Evolutionary conservation across 2,888 invertebrate species (phyloP).

Genomic region (Melikaiella ostensackeni): DNA sequence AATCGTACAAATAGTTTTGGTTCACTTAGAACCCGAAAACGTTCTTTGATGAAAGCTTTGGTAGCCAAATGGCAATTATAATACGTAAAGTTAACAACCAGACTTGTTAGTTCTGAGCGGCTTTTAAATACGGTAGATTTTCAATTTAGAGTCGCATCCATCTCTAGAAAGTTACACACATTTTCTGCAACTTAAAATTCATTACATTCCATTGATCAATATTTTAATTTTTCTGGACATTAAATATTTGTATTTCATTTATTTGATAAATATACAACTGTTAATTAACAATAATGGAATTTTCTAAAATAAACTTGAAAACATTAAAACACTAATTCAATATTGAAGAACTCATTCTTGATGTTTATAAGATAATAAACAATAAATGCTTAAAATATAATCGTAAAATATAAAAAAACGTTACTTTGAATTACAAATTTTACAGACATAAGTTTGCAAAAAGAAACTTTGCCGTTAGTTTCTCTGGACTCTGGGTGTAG

Average conservation of each 20-base stretch:
- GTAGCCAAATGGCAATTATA: background rate
- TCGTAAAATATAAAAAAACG: too few species aligned
- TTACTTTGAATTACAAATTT: background rate
- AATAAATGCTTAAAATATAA: too few species aligned
- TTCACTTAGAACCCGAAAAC: background rate
- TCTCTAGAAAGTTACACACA: background rate
- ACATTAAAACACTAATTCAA: too few species aligned
- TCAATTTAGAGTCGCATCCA: background rate
- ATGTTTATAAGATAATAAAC: too few species aligned
- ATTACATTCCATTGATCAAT: background rate
- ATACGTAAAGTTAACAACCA: background rate
- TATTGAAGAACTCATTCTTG: too few species aligned
- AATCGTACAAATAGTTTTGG: too few species aligned
- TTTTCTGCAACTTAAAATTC: background rate
- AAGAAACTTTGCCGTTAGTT: background rate
- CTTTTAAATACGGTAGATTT: slow-evolving; percentile 7
- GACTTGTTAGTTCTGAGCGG: slow-evolving; percentile 19
- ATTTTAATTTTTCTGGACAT: background rate
- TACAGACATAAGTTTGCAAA: background rate
- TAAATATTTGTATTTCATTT: background rate
- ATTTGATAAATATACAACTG: background rate
- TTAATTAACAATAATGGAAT: too few species aligned
- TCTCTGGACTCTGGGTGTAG: background rate
- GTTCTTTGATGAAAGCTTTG: slow-evolving; percentile 6
- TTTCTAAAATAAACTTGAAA: too few species aligned